Evolutionary conservation across 2,113 vertebrate species (phyloP), one percentile per base, ranked within the genome.

Genomic region (Prinia subflava): DNA sequence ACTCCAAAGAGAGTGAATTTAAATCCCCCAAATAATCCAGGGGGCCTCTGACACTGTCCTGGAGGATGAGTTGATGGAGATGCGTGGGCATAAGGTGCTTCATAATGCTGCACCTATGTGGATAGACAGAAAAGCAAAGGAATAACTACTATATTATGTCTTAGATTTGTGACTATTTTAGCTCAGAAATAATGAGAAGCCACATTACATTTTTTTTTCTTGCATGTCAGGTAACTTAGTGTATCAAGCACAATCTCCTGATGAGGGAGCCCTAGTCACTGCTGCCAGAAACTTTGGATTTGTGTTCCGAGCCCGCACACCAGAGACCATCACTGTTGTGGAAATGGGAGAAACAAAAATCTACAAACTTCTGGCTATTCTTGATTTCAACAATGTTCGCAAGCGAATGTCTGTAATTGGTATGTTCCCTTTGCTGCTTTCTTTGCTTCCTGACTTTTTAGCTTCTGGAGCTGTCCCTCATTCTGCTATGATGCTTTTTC

Each of bases 401-500:
- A 99, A 99, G 95, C 98, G 99, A 92, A 99, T 99, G 99, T 99
- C 99, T 53, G 99, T 99, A 49, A 99, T 99, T 70, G 99, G 99
- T 99, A 94, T 71, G 97, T 93, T 65, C 13, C 14, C 9, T 31
- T 74, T 50, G 17, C 25, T 62, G 10, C 11, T 52, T 83, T 41
- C 71, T 63, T 76, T 73, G 9, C 33, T 68, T 53, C 53, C 65
- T 50, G 18, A 53, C 44, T 37, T 69, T 46, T 57, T 73, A 70
- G 30, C 11, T 49, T 62, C 23, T 42, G 39, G n/a, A 19, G 4
- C 76, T 88, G 46, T 42, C 47, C 52, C 52, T 70, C 7, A 27
- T 65, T 83, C 28, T 92, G 46, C 63, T 65, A 4, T n/a, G n/a
- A 65, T 57, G 19, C 11, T 80, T 65, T 83, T 80, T 22, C 41